These are phyloP conservation scores for Andrena marginata DNA, from an alignment of 2,888 invertebrate genomes.

Conservation along the genomic window DNA sequence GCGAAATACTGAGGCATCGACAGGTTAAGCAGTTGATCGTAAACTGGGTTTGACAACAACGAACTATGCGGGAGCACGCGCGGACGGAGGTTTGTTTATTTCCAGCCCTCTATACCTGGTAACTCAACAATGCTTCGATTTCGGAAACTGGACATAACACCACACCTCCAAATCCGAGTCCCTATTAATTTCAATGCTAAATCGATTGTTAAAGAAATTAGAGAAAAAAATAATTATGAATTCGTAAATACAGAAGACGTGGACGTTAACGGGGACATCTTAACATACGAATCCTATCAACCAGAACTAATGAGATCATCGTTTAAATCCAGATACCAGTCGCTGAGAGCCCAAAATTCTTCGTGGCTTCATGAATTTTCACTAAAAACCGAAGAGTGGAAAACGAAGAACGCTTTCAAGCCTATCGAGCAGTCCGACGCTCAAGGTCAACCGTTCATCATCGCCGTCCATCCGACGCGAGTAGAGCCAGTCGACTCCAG, in stretches of 20 bases:
- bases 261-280: no score
- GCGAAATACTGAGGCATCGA: slow-evolving; percentile 12
- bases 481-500: slow-evolving; percentile 32
- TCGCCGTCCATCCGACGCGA: slow-evolving; percentile 30
- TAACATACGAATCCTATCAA: no score
- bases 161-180: neutral
- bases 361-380: neutral
- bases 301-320: no score
- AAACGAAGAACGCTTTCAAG: slow-evolving; percentile 29
- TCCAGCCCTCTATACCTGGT: neutral
- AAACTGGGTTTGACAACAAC: slow-evolving; percentile 25
- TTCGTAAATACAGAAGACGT: no score
- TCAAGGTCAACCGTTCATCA: slow-evolving; percentile 47
- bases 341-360: neutral
- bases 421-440: slow-evolving; percentile 35
- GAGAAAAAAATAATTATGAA: no score
- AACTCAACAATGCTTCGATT: neutral
- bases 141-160: neutral
- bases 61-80: neutral
- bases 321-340: neutral
- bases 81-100: slow-evolving; percentile 1
- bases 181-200: no score
- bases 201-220: no score
- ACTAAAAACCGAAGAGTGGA: neutral
- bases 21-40: slow-evolving; percentile 19